Conservation (phyloP, 2,113 vertebrate species). For the Plestiodon gilberti region DNA sequence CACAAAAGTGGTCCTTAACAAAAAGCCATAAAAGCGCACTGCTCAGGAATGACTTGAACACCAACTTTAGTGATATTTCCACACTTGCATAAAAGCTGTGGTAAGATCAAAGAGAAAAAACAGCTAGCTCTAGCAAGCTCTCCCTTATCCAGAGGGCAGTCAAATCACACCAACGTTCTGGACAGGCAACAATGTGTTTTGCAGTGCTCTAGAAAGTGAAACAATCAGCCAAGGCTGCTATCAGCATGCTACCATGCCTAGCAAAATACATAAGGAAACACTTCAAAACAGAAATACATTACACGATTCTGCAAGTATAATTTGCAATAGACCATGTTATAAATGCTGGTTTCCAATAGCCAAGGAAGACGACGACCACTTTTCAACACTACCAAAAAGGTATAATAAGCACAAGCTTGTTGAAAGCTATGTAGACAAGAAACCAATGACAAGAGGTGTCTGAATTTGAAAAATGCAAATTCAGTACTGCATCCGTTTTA, state of each 20-base stretch:
- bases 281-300: not conserved
- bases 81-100: not conserved
- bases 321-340: not conserved
- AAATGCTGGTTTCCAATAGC: not conserved
- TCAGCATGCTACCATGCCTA: not conserved
- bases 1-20: not conserved
- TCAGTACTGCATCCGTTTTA: not conserved
- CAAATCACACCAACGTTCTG: not conserved
- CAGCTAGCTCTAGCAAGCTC: not conserved
- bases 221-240: not conserved
- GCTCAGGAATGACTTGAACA: not conserved
- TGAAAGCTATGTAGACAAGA: not conserved
- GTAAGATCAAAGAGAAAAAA: not conserved
- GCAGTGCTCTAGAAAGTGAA: not conserved
- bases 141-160: not conserved
- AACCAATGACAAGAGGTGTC: not conserved
- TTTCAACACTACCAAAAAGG: not conserved
- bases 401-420: not conserved
- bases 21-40: not conserved
- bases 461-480: not conserved
- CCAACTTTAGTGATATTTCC: not conserved
- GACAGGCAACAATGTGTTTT: rapidly evolving
- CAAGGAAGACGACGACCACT: not conserved
- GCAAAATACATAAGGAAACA: not conserved
- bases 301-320: not conserved